Conservation (phyloP, 1,140 invertebrate genomes). For the Mesaphorura yosii region DNA sequence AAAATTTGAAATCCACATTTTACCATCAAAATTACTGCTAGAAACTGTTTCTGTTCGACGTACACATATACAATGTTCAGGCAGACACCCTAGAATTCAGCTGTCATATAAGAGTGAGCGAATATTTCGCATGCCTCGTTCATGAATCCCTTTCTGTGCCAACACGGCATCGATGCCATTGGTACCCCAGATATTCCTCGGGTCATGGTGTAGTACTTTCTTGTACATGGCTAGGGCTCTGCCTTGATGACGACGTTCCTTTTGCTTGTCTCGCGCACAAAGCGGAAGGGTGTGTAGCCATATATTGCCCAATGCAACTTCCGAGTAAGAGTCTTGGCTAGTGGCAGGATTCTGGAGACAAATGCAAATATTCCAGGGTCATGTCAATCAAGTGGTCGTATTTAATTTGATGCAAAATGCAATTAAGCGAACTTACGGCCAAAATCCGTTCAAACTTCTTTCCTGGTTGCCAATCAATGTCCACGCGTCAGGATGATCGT, state of each 20-base stretch:
- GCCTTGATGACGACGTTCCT: constrained; percentile 90
- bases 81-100: constrained; percentile 98
- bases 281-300: constrained; percentile 95
- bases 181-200: constrained; percentile 95
- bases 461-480: constrained; percentile 90
- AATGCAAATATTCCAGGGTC: too few relatives aligned
- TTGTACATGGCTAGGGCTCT: constrained; percentile 87
- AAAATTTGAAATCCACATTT: too few relatives aligned
- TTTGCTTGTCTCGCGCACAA: constrained; percentile 89
- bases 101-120: constrained; percentile 93
- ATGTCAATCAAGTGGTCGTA: too few relatives aligned
- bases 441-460: constrained; percentile 98
- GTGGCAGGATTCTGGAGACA: too few relatives aligned
- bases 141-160: constrained; percentile 83
- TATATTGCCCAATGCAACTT: constrained; percentile 94
- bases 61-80: constrained; percentile 98
- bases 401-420: too few relatives aligned
- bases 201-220: constrained; percentile 78
- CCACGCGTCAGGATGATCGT: constrained; percentile 96
- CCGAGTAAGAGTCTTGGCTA: constrained; percentile 80
- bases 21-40: constrained; percentile 97
- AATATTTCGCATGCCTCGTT: constrained; percentile 97
- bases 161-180: constrained; percentile 88
- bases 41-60: constrained; percentile 93
- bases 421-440: too few relatives aligned